Conservation (phyloP, 2,797 vertebrate genomes). For the Pangasius larnaudii region DNA sequence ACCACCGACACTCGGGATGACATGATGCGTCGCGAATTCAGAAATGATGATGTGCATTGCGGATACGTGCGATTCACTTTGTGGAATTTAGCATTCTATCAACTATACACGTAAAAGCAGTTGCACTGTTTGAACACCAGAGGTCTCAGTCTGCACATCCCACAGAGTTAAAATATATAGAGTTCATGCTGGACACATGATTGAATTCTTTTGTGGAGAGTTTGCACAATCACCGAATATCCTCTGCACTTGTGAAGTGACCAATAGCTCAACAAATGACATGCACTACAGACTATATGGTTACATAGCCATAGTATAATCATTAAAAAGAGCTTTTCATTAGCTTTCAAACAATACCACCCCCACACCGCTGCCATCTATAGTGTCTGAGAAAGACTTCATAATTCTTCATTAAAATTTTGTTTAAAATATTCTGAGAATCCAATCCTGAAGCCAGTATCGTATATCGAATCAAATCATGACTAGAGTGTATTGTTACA, state of each 20-base stretch:
- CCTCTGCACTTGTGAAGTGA: background rate
- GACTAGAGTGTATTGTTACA: background rate
- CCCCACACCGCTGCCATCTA: too few species aligned
- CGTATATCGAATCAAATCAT: background rate
- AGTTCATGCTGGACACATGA: background rate
- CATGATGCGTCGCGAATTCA: background rate
- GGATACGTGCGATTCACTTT: background rate
- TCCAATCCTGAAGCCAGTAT: background rate
- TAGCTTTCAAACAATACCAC: background rate
- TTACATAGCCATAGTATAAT: background rate
- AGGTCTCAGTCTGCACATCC: background rate
- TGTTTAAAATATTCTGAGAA: background rate
- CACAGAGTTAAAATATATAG: background rate
- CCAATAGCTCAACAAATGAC: background rate
- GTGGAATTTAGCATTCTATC: background rate
- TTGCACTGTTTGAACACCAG: background rate
- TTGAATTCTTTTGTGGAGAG: background rate
- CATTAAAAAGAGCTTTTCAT: background rate
- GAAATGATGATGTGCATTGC: background rate
- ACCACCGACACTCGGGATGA: background rate
- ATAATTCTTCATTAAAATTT: background rate
- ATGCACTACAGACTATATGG: too few species aligned
- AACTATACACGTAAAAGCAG: background rate
- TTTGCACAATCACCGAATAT: background rate
- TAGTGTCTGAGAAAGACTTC: background rate